A percentile compares a stretch with the other conserved stretches of the same genome.
These are phyloP conservation scores for Luperina testacea DNA, from an alignment of 2,888 invertebrate genomes.

Conservation along the genomic window DNA sequence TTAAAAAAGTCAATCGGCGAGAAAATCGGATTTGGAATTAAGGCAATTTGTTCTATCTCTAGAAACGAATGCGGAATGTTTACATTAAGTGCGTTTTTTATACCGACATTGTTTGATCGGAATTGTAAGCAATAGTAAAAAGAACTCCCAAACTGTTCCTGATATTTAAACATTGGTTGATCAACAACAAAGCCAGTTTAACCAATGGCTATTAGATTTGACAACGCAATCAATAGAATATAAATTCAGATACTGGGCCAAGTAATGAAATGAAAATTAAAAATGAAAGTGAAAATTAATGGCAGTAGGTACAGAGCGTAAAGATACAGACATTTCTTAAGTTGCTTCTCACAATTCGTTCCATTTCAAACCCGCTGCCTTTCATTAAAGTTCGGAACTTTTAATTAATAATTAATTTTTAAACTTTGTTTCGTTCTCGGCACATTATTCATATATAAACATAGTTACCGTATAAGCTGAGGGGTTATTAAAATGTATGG, in stretches of 20 bases:
- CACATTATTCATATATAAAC: conserved; percentile 27
- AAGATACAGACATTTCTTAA: not conserved
- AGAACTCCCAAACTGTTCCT: not conserved
- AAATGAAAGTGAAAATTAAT: not conserved
- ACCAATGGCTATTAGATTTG: not conserved
- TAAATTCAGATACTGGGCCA: not conserved
- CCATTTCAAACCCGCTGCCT: too few relatives aligned
- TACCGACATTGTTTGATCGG: not conserved
- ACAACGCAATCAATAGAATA: not conserved
- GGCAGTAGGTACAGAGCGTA: too few relatives aligned
- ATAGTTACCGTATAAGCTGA: conserved; percentile 16
- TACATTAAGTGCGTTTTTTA: not conserved
- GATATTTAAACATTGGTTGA: not conserved
- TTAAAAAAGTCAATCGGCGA: conserved; percentile 47
- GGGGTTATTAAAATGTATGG: conserved; percentile 52
- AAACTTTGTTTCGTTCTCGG: not conserved
- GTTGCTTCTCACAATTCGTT: not conserved
- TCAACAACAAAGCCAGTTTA: too few relatives aligned
- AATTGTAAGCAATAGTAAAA: not conserved
- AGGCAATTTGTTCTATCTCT: conserved; percentile 38
- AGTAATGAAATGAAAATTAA: not conserved
- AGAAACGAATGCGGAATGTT: not conserved
- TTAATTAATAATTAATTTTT: conserved; percentile 2
- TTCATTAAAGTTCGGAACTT: conserved; percentile 12
- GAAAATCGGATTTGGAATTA: conserved; percentile 26